These are phyloP conservation scores for Temnothorax nylanderi DNA, from an alignment of 1,140 invertebrate species.

Conservation along the genomic window DNA sequence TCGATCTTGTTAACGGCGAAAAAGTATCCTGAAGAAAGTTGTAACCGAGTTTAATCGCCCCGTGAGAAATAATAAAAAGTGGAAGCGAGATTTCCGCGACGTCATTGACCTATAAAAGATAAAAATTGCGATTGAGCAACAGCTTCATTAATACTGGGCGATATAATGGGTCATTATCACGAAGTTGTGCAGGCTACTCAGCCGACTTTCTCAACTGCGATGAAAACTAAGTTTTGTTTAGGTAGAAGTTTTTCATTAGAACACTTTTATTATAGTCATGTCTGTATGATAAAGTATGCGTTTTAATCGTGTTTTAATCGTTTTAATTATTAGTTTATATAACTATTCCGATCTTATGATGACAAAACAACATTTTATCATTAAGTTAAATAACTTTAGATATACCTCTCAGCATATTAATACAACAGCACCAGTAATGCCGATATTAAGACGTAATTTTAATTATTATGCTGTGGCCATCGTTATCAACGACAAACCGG, in stretches of 20 bases:
- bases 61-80: conserved; percentile 24
- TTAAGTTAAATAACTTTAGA: neutral
- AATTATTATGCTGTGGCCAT: conserved; percentile 8
- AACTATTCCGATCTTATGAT: neutral
- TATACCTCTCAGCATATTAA: neutral
- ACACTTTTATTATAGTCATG: neutral
- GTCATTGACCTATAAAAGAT: conserved; percentile 17
- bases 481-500: neutral
- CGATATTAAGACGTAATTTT: conserved; percentile 4
- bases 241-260: neutral
- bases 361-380: neutral
- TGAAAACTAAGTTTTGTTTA: neutral
- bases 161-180: conserved; percentile 23
- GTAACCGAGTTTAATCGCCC: conserved; percentile 47
- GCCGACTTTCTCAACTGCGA: neutral
- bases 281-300: neutral
- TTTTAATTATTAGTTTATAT: conserved; percentile 1
- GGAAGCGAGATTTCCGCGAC: neutral
- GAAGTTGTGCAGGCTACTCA: neutral
- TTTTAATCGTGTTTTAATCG: too few relatives aligned
- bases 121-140: conserved; percentile 7
- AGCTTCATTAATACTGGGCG: neutral
- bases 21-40: conserved; percentile 13
- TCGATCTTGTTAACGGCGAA: conserved; percentile 63
- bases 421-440: neutral